Evolutionary conservation across 1,140 invertebrate species (phyloP).

Genomic region (fruit fly (Drosophila melanogaster)): Release_6_plus_ISO1_MT NT_033779.5:2451501-2452000

Average conservation of each 20-base stretch:
- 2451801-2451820: slow-evolving; percentile 31
- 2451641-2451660: slow-evolving; percentile 11
- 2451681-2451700: slow-evolving; percentile 11
- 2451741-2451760: slow-evolving; percentile 20
- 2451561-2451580: slow-evolving; percentile 54
- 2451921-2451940: slow-evolving; percentile 67
- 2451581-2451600: slow-evolving; percentile 44
- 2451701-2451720: slow-evolving; percentile 21
- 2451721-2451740: slow-evolving; percentile 19
- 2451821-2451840: slow-evolving; percentile 65
- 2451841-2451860: slow-evolving; percentile 37
- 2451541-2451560: slow-evolving; percentile 48
- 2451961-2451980: slow-evolving; percentile 70
- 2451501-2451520: slow-evolving; percentile 81
- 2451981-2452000: slow-evolving; percentile 67
- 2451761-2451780: not conserved
- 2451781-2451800: slow-evolving; percentile 11
- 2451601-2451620: slow-evolving; percentile 17
- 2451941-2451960: slow-evolving; percentile 23
- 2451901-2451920: slow-evolving; percentile 75
- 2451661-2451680: slow-evolving; percentile 7
- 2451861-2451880: slow-evolving; percentile 62
- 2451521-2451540: slow-evolving; percentile 76
- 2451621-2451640: slow-evolving; percentile 17
- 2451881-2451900: slow-evolving; percentile 74